Evolutionary conservation across 1,140 invertebrate species (phyloP).

Genomic region (Bicyclus anynana): DNA sequence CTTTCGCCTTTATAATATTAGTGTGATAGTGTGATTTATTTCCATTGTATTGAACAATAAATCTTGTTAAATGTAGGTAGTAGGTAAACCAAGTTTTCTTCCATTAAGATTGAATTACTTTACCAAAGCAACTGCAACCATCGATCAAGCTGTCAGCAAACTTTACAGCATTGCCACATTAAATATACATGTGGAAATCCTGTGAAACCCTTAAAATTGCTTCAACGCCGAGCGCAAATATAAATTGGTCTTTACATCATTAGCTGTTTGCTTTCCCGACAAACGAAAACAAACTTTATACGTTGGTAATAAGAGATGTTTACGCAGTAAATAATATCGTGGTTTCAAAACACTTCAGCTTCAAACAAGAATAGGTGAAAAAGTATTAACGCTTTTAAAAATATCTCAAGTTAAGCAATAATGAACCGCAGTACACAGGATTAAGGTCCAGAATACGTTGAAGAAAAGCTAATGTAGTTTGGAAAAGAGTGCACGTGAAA

Average conservation of each 20-base stretch:
- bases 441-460: slow-evolving; percentile 24
- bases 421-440: slow-evolving; percentile 11
- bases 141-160: slow-evolving; percentile 42
- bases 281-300: slow-evolving; percentile 11
- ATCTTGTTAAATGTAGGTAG: not conserved
- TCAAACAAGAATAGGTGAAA: slow-evolving; percentile 15
- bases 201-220: slow-evolving; percentile 8
- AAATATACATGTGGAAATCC: slow-evolving; percentile 9
- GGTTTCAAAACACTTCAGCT: not conserved
- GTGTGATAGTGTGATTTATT: too few species aligned
- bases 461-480: not conserved
- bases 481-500: slow-evolving; percentile 18
- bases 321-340: not conserved
- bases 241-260: slow-evolving; percentile 23
- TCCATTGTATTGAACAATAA: not conserved
- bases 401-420: slow-evolving; percentile 3
- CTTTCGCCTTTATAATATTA: too few species aligned
- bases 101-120: slow-evolving; percentile 36
- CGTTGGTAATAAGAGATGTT: not conserved
- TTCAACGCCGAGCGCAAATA: slow-evolving; percentile 16
- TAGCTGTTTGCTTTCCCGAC: not conserved
- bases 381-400: slow-evolving; percentile 7
- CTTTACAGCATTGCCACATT: slow-evolving; percentile 18
- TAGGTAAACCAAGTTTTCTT: not conserved
- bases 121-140: slow-evolving; percentile 26